These are phyloP conservation scores for Mamestra brassicae DNA, from an alignment of 2,888 invertebrate genomes.

Conservation along the genomic window DNA sequence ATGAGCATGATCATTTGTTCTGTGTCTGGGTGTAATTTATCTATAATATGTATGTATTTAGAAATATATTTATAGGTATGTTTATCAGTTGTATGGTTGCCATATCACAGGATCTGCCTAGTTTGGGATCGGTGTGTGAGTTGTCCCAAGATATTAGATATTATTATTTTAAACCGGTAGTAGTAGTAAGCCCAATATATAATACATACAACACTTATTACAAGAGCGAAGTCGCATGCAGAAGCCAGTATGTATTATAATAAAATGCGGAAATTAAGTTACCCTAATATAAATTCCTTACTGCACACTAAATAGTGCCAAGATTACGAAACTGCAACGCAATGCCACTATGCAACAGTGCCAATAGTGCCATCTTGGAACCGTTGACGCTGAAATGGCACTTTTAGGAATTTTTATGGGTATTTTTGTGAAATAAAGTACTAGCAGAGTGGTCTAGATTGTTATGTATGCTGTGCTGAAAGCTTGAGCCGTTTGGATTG, in stretches of 20 bases:
- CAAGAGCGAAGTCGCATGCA: background rate
- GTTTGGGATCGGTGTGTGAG: too few relatives aligned
- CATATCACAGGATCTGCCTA: too few relatives aligned
- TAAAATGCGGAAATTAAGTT: background rate
- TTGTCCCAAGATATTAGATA: too few relatives aligned
- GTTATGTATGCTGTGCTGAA: conserved; percentile 23
- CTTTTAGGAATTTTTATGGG: conserved; percentile 39
- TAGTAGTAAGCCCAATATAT: too few relatives aligned
- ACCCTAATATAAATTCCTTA: background rate
- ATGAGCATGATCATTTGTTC: too few relatives aligned
- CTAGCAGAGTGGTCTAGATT: conserved; percentile 11
- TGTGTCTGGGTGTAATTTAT: too few relatives aligned
- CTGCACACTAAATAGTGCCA: conserved; percentile 26
- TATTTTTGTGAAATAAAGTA: conserved; percentile 15
- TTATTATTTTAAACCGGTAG: too few relatives aligned
- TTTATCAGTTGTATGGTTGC: too few relatives aligned
- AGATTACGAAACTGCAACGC: conserved; percentile 30
- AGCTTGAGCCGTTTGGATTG: background rate
- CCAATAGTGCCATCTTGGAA: conserved; percentile 46
- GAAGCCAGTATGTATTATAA: background rate
- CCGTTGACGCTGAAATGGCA: conserved; percentile 48
- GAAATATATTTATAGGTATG: too few relatives aligned
- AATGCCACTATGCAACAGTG: conserved; percentile 3
- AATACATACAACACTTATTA: background rate
- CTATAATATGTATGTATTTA: too few relatives aligned